Base-by-base conservation (phyloP, 2,113 vertebrate species). In the Zapornia atra region DNA sequence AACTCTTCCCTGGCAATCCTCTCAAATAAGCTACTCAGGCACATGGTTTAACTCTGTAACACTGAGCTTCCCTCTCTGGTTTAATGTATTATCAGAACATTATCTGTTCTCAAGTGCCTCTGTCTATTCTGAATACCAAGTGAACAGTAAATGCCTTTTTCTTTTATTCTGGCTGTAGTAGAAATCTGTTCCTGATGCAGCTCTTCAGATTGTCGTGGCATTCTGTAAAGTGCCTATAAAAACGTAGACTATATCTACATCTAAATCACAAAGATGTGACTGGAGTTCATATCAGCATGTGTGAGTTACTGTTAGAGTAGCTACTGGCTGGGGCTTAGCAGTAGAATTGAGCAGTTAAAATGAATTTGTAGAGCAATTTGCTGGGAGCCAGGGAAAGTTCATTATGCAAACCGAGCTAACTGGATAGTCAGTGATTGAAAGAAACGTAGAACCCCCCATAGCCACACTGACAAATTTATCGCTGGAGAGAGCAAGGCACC, bases 351-450 rank as follows among this genome's bases (percentile, higher is more conserved):
- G 63, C 25, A 86, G 26, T 61, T 66, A 80, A 91, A 94, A 6
- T 81, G 46, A 94, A 90, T 93, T 92, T 93, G 75, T 87, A 96
- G 78, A 82, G 86, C 48, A 66, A 94, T 92, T 95, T 84, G 78
- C 69, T 90, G 42, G 33, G 68, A 83, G 56, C 13, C 79, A 42
- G 31, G 87, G 71, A 92, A 96, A 96, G 71, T 85, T 94, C 82
- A 95, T 95, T 92, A 97, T 79, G 85, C 79, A 83, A 84, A 82
- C 77, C 34, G 42, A 94, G 46, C 72, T 92, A 95, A 90, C 64
- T 59, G 65, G 72, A 84, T 78, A 87, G 80, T 73, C 84, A 92
- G 70, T 72, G 69, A 87, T 76, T 0, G 4, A 79, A 56, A 92
- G 76, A 86, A 81, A 78, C 13, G 36, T 11, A 65, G 19, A 92